Percentiles rank a stretch among this genome's conserved stretches.
These are phyloP conservation scores for Cisticola juncidis DNA, from an alignment of 2,113 vertebrate species.

Conservation along the genomic window DNA sequence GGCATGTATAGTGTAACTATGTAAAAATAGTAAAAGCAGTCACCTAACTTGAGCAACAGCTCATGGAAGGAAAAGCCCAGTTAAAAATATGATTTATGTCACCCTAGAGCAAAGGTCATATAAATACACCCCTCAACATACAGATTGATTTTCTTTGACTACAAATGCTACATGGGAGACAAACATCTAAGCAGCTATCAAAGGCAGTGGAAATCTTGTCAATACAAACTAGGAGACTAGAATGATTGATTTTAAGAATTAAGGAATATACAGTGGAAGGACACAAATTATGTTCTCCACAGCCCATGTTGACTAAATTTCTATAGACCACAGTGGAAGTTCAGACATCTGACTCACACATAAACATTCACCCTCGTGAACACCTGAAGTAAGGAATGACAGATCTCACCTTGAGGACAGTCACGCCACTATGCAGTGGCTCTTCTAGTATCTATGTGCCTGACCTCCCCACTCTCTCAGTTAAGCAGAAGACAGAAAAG, in stretches of 20 bases:
- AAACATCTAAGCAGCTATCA: background rate
- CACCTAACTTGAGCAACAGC: background rate
- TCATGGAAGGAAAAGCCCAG: background rate
- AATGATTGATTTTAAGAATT: background rate
- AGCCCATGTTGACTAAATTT: background rate
- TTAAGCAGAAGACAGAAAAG: background rate
- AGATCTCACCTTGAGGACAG: background rate
- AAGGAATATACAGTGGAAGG: background rate
- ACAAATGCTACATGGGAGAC: background rate
- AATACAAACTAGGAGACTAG: background rate
- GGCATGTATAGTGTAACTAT: background rate
- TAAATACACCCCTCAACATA: background rate
- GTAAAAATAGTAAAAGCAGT: background rate
- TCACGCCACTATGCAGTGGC: background rate
- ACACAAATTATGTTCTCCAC: background rate
- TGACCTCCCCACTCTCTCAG: background rate
- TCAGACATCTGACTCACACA: background rate
- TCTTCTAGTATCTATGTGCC: background rate
- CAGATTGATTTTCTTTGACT: background rate
- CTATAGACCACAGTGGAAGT: background rate
- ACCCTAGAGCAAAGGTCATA: background rate
- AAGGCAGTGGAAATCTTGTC: background rate
- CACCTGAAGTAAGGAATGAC: background rate
- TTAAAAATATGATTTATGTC: background rate
- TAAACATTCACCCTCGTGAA: fast-evolving